These are phyloP conservation scores for Osmoderma eremita DNA, from an alignment of 2,888 invertebrate species.

Conservation along the genomic window DNA sequence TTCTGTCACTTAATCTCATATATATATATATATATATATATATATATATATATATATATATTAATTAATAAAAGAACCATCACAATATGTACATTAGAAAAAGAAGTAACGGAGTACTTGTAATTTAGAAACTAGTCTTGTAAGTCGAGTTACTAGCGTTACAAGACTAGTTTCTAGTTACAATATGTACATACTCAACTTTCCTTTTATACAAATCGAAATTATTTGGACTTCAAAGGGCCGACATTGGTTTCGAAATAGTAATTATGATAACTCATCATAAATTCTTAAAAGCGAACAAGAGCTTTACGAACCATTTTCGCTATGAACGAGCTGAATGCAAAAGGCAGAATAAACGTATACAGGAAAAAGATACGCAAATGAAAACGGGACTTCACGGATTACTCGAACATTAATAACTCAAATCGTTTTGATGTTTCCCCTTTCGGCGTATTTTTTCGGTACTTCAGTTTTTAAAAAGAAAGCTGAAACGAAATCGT, in stretches of 20 bases:
- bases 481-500: not conserved
- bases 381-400: constrained; percentile 32
- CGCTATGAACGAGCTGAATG: not conserved
- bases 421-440: constrained; percentile 23
- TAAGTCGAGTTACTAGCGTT: too few relatives aligned
- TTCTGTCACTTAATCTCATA: too few relatives aligned
- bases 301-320: constrained; percentile 26
- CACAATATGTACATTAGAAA: too few relatives aligned
- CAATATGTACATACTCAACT: too few relatives aligned
- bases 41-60: too few relatives aligned
- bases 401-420: constrained; percentile 36
- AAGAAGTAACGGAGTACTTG: too few relatives aligned
- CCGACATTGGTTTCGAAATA: not conserved
- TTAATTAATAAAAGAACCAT: too few relatives aligned
- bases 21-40: too few relatives aligned
- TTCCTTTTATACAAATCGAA: too few relatives aligned
- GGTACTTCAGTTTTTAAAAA: constrained; percentile 19
- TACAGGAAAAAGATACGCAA: constrained; percentile 20
- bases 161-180: too few relatives aligned
- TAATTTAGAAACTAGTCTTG: too few relatives aligned
- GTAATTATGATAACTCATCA: constrained; percentile 25
- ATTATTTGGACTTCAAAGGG: too few relatives aligned
- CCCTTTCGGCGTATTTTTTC: constrained; percentile 19
- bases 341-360: constrained; percentile 5
- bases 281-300: constrained; percentile 30